Evolutionary conservation across 1,140 invertebrate species (phyloP), one percentile per base, ranked within the genome.

Genomic region (Hylyphantes graminicola): DNA sequence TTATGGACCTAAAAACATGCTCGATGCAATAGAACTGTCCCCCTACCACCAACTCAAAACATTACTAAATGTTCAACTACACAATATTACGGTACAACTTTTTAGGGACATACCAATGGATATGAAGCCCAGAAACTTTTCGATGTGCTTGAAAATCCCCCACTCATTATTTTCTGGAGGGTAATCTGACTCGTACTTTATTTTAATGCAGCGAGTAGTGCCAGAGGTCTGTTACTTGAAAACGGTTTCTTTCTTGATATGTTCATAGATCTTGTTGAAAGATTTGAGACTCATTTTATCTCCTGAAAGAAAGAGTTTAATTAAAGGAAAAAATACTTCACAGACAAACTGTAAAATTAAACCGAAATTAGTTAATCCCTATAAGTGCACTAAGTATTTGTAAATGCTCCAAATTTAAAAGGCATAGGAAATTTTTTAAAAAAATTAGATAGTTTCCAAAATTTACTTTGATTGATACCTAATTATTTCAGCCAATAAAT

Each of bases 91-190:
- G 35, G 7, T 13, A 7, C 10, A 70, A 70, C 50, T n/a, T 1
- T 15, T 15, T 10, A 53, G 59, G 48, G 87, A 89, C 86, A 89
- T 89, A 86, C 96, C 96, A 79, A 98, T 91, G 0, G 96, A 96
- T 72, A 99, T 93, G 2, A 99, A 90, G 7, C 97, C 97, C 15
- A 98, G 89, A 15, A n/a, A 97, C 92, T 87, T 95, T 93, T 82
- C 97, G 92, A 90, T 98, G 96, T 12, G 96, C 97, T 91, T 99
- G 97, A 90, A 97, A 98, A 89, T 98, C 96, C 97, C 96, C 97
- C 97, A 98, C 87, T 98, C 96, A 91, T 97, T 98, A 89, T 97
- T 97, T 89, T 97, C 96, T 54, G 95, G 93, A 4, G 96, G 95
- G 92, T 99, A 96, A 75, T 94, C 93, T 86, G 93, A 93, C 8